Evolutionary conservation across 2,797 vertebrate genomes (phyloP), one percentile per base, ranked within the genome.

Genomic region (Diceros bicornis): DNA sequence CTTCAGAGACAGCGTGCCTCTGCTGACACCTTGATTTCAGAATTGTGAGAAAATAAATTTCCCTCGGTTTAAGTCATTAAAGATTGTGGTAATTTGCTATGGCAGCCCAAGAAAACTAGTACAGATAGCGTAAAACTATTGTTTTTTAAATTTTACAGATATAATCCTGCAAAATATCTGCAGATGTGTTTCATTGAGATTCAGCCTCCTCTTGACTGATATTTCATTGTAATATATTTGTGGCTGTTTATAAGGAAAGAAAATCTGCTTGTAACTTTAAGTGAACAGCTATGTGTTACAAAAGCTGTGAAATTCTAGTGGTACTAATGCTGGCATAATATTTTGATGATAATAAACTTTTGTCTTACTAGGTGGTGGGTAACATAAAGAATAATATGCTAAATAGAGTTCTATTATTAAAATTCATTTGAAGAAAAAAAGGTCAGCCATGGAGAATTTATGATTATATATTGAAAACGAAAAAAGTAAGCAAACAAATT

Each of bases 381-480:
- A 64, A 16, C 34, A 85, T 61, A 52, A 89, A 91, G 74, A 83
- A 93, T 94, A 72, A 88, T 66, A 44, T 88, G 81, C 83, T 91
- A 64, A 82, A 84, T 79, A 57, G 29, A 20, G 16, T 81, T 91
- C n/a, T 93, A 34, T 90, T 84, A 77, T 83, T 91, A 91, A 88
- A 83, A 93, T 82, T 77, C 32, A 94, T 77, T 94, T 94, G 83
- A 87, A 37, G 18, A 64, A 69, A 27, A 74, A 74, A 88, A 88
- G 52, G 25, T 83, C 32, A 78, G 25, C 20, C 32, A 47, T 68
- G 41, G 75, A 91, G 29, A 81, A 77, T 86, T 75, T 62, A 41
- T 95, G 52, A 90, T 95, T 64, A 13, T 91, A 72, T 91, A 94
- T 59, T 94, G 32, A 83, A 91, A 93, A 68, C 25, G 6, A 86